Percentiles rank a stretch among this genome's conserved stretches.
These are phyloP conservation scores for Uropetala carovei DNA, from an alignment of 2,888 invertebrate species.

Conservation along the genomic window DNA sequence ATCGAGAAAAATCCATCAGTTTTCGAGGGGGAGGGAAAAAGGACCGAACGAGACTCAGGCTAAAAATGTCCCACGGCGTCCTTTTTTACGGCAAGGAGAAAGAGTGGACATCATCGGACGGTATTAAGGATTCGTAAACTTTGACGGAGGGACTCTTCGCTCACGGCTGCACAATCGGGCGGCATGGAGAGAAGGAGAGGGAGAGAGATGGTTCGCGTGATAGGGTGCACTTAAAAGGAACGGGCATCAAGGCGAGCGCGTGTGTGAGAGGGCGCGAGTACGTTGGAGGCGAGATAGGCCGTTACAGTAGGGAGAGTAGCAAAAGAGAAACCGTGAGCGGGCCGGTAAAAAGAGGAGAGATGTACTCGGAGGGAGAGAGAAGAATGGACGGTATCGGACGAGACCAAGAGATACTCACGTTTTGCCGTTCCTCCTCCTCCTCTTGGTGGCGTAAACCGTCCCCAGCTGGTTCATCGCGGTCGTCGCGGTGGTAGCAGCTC, in stretches of 20 bases:
- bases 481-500: constrained; percentile 63
- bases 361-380: neutral
- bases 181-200: neutral
- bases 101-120: neutral
- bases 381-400: neutral
- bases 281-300: neutral
- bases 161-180: neutral
- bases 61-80: neutral
- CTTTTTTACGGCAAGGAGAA: neutral
- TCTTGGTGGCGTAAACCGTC: constrained; percentile 97
- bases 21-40: neutral
- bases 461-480: constrained; percentile 89
- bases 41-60: neutral
- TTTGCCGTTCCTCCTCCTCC: constrained; percentile 96
- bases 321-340: neutral
- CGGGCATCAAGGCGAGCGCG: constrained; percentile 7
- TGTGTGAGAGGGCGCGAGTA: constrained; percentile 11
- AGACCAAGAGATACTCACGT: constrained; percentile 82
- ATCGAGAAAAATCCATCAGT: too few relatives aligned
- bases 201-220: constrained; percentile 18
- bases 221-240: constrained; percentile 37
- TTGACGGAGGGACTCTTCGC: neutral
- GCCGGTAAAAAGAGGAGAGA: neutral
- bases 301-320: neutral
- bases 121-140: neutral